phyloP scores from a whole-genome alignment of 2,888 invertebrate species.

The Drosophila tripunctata region DNA sequence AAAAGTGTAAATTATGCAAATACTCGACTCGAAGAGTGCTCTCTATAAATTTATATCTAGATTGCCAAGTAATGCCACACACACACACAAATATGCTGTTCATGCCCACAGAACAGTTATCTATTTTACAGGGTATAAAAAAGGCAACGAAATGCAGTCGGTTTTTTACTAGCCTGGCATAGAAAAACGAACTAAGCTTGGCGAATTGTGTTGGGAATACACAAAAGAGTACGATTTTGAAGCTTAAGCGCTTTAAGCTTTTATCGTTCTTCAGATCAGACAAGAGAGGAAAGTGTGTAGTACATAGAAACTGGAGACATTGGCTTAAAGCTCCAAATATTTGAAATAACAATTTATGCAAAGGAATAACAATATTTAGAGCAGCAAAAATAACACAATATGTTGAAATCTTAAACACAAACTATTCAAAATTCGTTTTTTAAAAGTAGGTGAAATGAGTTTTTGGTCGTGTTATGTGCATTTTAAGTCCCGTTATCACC shows the following conservation, averaged over 20 bases:
- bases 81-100: too few relatives aligned
- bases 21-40: neutral
- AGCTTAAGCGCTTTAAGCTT: constrained; percentile 1
- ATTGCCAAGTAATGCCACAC: neutral
- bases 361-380: neutral
- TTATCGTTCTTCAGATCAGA: neutral
- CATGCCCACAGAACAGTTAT: neutral
- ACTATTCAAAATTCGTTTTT: too few relatives aligned
- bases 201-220: constrained; percentile 7
- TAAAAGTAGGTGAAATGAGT: too few relatives aligned
- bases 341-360: neutral
- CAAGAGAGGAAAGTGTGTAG: neutral
- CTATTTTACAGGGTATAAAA: constrained; percentile 2
- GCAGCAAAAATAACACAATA: too few relatives aligned
- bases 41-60: neutral
- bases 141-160: neutral
- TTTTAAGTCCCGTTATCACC: too few relatives aligned
- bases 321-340: neutral
- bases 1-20: neutral
- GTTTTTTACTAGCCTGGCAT: neutral
- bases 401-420: too few relatives aligned
- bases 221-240: neutral
- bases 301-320: neutral
- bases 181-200: neutral
- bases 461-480: too few relatives aligned